Evolutionary conservation across 2,113 vertebrate genomes (phyloP).

Genomic region (Cryptoleucopteryx plumbea): DNA sequence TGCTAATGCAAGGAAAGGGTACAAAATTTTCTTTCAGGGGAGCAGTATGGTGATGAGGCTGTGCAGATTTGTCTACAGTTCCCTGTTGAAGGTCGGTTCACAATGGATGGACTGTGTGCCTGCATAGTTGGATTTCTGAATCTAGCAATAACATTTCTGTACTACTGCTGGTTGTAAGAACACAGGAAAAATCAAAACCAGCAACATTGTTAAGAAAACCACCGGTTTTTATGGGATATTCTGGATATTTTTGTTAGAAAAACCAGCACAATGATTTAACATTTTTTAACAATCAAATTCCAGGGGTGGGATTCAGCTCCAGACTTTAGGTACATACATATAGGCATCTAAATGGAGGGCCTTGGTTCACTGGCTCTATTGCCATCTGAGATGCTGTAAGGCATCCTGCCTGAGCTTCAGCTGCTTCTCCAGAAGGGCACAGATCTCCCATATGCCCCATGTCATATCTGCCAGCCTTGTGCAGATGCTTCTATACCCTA

Average conservation of each 20-base stretch:
- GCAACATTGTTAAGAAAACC: neutral
- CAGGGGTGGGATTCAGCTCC: neutral
- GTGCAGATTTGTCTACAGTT: neutral
- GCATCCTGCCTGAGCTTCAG: neutral
- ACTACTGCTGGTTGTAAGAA: neutral
- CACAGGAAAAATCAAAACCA: neutral
- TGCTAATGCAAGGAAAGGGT: neutral
- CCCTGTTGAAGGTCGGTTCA: neutral
- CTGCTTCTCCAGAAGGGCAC: neutral
- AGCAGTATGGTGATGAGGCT: neutral
- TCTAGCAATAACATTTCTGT: neutral
- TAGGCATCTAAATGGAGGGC: neutral
- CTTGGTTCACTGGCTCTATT: neutral
- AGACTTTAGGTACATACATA: neutral
- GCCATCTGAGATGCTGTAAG: neutral
- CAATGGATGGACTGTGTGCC: neutral
- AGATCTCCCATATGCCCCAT: neutral
- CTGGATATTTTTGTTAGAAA: neutral
- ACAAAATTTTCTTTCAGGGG: neutral
- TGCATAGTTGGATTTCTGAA: neutral
- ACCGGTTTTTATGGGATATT: neutral
- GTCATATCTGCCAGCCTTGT: neutral
- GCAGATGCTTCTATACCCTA: neutral
- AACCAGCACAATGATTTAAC: neutral
- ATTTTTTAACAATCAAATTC: neutral